phyloP scores from a whole-genome alignment of 2,888 invertebrate genomes.

The Anaspis maculata region DNA sequence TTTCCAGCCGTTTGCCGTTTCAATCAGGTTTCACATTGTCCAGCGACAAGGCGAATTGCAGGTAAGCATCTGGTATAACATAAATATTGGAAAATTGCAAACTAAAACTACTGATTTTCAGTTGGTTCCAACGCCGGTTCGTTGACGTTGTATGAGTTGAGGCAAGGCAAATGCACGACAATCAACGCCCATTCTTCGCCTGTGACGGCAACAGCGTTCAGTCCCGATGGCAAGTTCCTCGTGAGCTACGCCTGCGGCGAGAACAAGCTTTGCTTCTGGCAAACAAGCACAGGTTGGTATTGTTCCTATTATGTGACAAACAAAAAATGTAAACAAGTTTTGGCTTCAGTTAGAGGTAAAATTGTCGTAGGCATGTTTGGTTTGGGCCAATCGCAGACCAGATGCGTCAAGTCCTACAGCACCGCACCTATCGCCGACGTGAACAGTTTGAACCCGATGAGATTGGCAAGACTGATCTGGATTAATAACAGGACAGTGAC shows the following conservation, averaged over 20 bases:
- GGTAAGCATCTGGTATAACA: constrained; percentile 41
- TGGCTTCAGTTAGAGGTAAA: no score
- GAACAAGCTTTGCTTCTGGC: constrained; percentile 96
- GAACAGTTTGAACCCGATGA: constrained; percentile 76
- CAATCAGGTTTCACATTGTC: constrained; percentile 88
- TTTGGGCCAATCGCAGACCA: constrained; percentile 92
- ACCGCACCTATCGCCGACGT: constrained; percentile 89
- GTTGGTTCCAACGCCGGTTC: constrained; percentile 91
- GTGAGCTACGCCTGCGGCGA: constrained; percentile 93
- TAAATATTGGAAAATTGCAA: constrained; percentile 1
- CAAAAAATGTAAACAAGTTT: no score
- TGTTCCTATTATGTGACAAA: no score
- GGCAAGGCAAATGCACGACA: constrained; percentile 90
- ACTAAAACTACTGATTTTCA: constrained; percentile 21
- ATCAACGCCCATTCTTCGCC: constrained; percentile 85
- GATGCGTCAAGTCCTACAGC: constrained; percentile 92
- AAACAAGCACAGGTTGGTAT: constrained; percentile 73
- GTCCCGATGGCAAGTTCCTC: constrained; percentile 94
- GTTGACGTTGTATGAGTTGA: constrained; percentile 89
- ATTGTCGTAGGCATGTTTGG: constrained; percentile 79
- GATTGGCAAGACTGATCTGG: constrained; percentile 90
- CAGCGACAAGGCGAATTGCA: constrained; percentile 85
- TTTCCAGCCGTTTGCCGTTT: constrained; percentile 92
- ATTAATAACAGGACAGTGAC: constrained; percentile 89
- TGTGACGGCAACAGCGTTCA: constrained; percentile 90